Evolutionary conservation across 1,140 invertebrate genomes (phyloP), one percentile per base, ranked within the genome.

Genomic region (Ceratoteleas bidentatus): DNA sequence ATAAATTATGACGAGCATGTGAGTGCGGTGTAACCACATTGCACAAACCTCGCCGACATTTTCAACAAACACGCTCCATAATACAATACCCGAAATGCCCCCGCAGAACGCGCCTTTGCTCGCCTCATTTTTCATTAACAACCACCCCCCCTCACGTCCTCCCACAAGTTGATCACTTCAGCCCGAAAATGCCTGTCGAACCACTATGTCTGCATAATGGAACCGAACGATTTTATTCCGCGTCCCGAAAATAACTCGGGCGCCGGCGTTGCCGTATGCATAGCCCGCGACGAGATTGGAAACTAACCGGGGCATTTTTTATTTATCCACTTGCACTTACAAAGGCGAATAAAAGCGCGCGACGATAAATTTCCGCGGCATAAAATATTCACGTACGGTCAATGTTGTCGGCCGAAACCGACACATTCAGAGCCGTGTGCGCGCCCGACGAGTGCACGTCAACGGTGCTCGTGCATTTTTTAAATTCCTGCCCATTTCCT

Each of bases 331-430:
- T 70, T 75, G 43, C 58, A 34, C 40, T 70, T 75, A 74, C 38
- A 52, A 56, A 70, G 36, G 38, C 53, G 65, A 74, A 80, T 68
- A 80, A 81, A 81, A 75, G 54, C 40, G 9, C 13, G 16, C 47
- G 16, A 64, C 64, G 62, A 74, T 81, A 81, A 75, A 81, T 81
- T 81, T 74, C 32, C 11, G 43, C 72, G 24, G 24, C 54, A 72
- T 81, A 65, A 81, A 75, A 81, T 75, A 72, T 81, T 75, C 72
- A 75, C 65, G 66, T 81, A 75, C 72, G 72, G 72, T 81, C 72
- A 81, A 47, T 81, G 78, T 75, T 75, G 78, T 53, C 72, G 54
- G 60, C 60, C 60, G 24, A 24, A 24, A 24, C 72, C 66, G 60
- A 81, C 60, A 66, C 69, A 75, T 76, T 76, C 72, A 65, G 69